Evolutionary conservation across 2,888 invertebrate genomes (phyloP), one percentile per base, ranked within the genome.

Genomic region (Melieria picta): DNA sequence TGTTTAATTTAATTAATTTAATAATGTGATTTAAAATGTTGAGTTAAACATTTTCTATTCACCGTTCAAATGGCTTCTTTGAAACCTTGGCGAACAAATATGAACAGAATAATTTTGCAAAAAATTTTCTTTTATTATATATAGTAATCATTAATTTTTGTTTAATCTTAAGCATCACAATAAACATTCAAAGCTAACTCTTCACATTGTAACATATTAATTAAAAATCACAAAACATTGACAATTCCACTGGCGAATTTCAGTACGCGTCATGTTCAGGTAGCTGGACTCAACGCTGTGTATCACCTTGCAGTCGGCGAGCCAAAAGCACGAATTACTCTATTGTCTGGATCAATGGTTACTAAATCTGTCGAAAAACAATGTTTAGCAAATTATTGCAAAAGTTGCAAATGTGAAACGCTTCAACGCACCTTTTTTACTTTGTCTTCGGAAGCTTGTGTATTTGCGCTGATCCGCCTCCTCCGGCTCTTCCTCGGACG

Each of bases 401-500:
- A 58, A 66, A 30, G 1, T 48, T 9, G 9, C 5, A 47, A 47
- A 46, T 55, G n/a, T 47, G 6, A 7, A 30, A 7, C 3, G 42
- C 52, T 3, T 50, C 5, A n/a, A 30, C 66, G 47, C 10, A 69
- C 72, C 72, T 72, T 13, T 72, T 69, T 62, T 72, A 48, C 60
- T 61, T 46, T 58, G 68, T n/a, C 46, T 58, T 50, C 55, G 43
- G 13, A 43, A 58, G 58, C 47, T 58, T 7, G 50, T 7, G 16
- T 47, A 60, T 56, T 46, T 64, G 10, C 65, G 65, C 56, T 47
- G 65, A 11, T 46, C 57, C 6, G 7, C 48, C n/a, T 58, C 67
- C n/a, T n/a, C 42, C 2, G 30, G 30, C 13, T 74, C 71, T 10
- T 75, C 75, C 5, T 74, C 76, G 7, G 77, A 75, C 11, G 76